Evolutionary conservation across 2,888 invertebrate genomes (phyloP).

Genomic region (Agriopis leucophaearia): DNA sequence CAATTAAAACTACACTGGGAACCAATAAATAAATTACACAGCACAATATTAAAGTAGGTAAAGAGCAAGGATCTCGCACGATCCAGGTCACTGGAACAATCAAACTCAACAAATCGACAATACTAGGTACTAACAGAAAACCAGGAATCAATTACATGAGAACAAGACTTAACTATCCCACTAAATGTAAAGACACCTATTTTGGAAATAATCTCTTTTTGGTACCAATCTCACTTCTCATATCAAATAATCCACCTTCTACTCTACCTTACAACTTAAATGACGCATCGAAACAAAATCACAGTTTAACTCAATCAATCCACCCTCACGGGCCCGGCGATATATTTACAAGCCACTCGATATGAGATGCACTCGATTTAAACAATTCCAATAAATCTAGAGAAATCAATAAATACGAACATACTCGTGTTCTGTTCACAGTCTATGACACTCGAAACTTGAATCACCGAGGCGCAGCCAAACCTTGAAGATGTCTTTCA

Average conservation of each 20-base stretch:
- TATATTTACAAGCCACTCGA: conserved; percentile 80
- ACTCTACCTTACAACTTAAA: conserved; percentile 69
- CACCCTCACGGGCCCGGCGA: conserved; percentile 56
- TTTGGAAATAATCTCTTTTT: conserved; percentile 82
- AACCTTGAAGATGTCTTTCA: conserved; percentile 69
- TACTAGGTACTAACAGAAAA: conserved; percentile 57
- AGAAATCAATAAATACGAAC: conserved; percentile 77
- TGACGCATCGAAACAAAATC: conserved; percentile 78
- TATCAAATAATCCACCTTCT: conserved; percentile 66
- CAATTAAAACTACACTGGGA: conserved; percentile 66
- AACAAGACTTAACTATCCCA: conserved; percentile 60
- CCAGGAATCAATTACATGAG: conserved; percentile 46
- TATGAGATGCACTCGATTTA: conserved; percentile 71
- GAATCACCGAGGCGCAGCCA: conserved; percentile 55
- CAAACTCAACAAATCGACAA: conserved; percentile 73
- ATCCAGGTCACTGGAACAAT: conserved; percentile 59
- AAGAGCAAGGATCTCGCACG: conserved; percentile 52
- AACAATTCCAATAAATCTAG: conserved; percentile 63
- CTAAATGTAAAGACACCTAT: conserved; percentile 72
- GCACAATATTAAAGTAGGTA: conserved; percentile 57
- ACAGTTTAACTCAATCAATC: conserved; percentile 76
- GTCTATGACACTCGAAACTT: conserved; percentile 62
- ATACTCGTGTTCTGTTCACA: conserved; percentile 61
- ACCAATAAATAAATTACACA: conserved; percentile 79
- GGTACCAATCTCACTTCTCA: conserved; percentile 84